Conservation (phyloP, 92 coral and sea anemone genomes). For the Ricordea florida region DNA sequence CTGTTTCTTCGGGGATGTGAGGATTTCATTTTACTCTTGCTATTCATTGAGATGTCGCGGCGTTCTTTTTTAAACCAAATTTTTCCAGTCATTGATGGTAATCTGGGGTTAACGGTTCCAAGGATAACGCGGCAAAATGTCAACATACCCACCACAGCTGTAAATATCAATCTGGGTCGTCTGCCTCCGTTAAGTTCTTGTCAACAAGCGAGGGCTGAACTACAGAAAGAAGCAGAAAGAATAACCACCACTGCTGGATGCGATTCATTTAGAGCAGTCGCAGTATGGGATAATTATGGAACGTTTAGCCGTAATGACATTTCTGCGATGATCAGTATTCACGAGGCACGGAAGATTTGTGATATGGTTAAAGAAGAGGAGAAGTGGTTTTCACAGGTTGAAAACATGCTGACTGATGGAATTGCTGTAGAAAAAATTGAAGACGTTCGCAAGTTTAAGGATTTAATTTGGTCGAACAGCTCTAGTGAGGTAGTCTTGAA, state of each 20-base stretch:
- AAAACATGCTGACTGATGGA: not conserved
- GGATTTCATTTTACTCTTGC: not conserved
- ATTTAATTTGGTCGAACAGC: not conserved
- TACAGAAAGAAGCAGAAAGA: not conserved
- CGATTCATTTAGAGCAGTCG: not conserved
- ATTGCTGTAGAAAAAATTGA: not conserved
- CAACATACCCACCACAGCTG: not conserved
- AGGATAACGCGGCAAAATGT: not conserved
- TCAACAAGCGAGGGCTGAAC: not conserved
- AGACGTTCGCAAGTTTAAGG: not conserved
- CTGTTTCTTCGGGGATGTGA: not conserved
- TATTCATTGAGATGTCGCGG: not conserved
- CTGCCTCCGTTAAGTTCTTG: conserved; percentile 6
- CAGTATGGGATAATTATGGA: conserved; percentile 3
- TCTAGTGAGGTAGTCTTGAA: not conserved
- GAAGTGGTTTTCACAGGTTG: conserved; percentile 2
- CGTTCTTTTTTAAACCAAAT: not conserved
- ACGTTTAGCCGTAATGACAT: conserved; percentile 8
- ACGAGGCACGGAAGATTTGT: not conserved
- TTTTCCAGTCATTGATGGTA: not conserved
- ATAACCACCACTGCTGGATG: not conserved
- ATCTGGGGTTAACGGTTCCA: not conserved
- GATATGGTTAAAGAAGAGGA: conserved; percentile 8
- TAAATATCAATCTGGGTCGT: not conserved
- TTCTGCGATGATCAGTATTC: not conserved